These are phyloP conservation scores for Chaitophorus viminalis DNA, from an alignment of 2,888 invertebrate species.

Conservation along the genomic window DNA sequence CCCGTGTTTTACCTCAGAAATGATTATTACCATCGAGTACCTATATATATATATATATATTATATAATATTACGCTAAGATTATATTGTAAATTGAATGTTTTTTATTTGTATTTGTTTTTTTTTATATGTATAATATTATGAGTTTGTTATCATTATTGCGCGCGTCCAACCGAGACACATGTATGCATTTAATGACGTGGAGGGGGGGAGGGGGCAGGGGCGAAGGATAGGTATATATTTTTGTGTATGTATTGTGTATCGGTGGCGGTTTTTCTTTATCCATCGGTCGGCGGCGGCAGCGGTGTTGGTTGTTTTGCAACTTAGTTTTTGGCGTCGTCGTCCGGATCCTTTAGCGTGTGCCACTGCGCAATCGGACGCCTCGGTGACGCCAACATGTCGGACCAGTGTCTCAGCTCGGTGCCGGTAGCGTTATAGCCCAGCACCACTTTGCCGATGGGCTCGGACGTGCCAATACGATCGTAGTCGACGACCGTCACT, in stretches of 20 bases:
- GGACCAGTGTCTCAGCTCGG: conserved; percentile 99
- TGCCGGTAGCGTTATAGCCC: conserved; percentile 97
- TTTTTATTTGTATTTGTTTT: neutral
- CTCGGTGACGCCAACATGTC: conserved; percentile 99
- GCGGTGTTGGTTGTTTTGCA: neutral
- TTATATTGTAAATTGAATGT: neutral
- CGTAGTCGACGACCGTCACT: conserved; percentile 99
- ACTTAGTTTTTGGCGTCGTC: conserved; percentile 81
- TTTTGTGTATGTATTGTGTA: neutral
- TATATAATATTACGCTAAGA: too few species aligned
- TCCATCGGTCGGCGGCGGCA: neutral
- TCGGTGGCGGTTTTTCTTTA: neutral
- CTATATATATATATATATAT: too few species aligned
- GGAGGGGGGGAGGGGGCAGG: too few species aligned
- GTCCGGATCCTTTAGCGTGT: conserved; percentile 97
- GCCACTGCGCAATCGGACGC: conserved; percentile 99
- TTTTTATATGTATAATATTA: neutral
- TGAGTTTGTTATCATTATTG: neutral
- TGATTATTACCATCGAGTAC: too few species aligned
- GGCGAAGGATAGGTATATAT: neutral
- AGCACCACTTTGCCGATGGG: conserved; percentile 97
- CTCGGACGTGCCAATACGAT: conserved; percentile 99
- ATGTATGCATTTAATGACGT: neutral
- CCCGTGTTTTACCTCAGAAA: too few species aligned
- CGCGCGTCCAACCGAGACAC: neutral